phyloP scores from a whole-genome alignment of 2,113 vertebrate genomes.

The Myxocyprinus asiaticus region DNA sequence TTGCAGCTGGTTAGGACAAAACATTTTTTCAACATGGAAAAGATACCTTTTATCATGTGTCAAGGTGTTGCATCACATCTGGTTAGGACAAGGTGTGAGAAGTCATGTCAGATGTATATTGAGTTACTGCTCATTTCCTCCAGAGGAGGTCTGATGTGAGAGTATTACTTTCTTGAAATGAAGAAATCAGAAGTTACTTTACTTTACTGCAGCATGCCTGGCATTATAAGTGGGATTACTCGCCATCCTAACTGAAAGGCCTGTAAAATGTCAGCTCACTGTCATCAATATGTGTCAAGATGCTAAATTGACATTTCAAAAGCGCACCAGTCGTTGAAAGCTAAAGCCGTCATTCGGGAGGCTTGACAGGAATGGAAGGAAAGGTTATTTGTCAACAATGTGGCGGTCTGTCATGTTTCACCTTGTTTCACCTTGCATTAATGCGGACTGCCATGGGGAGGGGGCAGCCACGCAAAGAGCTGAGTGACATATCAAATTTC shows the following conservation, averaged over 20 bases:
- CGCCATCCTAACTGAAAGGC: conserved; percentile 9
- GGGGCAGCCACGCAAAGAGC: conserved; percentile 6
- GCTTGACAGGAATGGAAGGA: conserved; percentile 33
- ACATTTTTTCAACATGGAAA: no score
- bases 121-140: not conserved
- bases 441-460: conserved; percentile 26
- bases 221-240: conserved; percentile 47
- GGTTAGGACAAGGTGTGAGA: not conserved
- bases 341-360: conserved; percentile 13
- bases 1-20: no score
- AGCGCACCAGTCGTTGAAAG: conserved; percentile 18
- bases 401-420: conserved; percentile 42
- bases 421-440: conserved; percentile 34
- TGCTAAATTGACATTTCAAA: conserved; percentile 57
- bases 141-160: not conserved
- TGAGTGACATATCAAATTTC: conserved; percentile 31
- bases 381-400: conserved; percentile 55
- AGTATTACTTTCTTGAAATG: not conserved
- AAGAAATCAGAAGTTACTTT: conserved; percentile 24
- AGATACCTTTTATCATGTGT: no score
- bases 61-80: no score
- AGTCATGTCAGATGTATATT: not conserved
- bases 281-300: conserved; percentile 45
- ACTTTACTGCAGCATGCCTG: conserved; percentile 10
- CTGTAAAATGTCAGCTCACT: conserved; percentile 45